phyloP scores from a whole-genome alignment of 2,113 vertebrate genomes.

The Formicarius rufipectus region DNA sequence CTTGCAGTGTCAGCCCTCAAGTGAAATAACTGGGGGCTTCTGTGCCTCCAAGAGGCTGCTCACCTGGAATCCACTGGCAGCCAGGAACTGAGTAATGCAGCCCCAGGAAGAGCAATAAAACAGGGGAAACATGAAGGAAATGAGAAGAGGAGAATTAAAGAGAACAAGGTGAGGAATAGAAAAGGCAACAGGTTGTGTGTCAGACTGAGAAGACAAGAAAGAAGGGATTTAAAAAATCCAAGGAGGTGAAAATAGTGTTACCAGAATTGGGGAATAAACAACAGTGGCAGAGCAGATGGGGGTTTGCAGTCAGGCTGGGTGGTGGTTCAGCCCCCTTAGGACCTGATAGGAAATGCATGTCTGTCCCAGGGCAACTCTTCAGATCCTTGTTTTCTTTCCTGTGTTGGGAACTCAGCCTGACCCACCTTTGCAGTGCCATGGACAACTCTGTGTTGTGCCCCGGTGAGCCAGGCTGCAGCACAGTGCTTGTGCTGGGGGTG shows the following conservation, averaged over 20 bases:
- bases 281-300: background rate
- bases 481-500: background rate
- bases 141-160: background rate
- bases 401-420: background rate
- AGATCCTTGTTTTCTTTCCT: background rate
- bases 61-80: background rate
- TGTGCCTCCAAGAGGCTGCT: background rate
- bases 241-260: background rate
- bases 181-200: background rate
- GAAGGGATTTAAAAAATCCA: too few relatives aligned
- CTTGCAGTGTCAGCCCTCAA: background rate
- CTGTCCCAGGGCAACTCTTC: background rate
- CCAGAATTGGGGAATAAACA: background rate
- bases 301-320: background rate
- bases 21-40: background rate
- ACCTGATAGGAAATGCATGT: background rate
- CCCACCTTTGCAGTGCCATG: background rate
- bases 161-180: background rate
- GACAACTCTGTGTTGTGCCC: background rate
- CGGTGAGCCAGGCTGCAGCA: background rate
- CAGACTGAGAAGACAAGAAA: background rate
- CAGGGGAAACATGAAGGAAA: background rate
- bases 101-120: background rate
- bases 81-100: background rate
- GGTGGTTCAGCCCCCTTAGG: background rate